These are phyloP conservation scores for Rhagonycha fulva DNA, from an alignment of 2,888 invertebrate species.

Conservation along the genomic window DNA sequence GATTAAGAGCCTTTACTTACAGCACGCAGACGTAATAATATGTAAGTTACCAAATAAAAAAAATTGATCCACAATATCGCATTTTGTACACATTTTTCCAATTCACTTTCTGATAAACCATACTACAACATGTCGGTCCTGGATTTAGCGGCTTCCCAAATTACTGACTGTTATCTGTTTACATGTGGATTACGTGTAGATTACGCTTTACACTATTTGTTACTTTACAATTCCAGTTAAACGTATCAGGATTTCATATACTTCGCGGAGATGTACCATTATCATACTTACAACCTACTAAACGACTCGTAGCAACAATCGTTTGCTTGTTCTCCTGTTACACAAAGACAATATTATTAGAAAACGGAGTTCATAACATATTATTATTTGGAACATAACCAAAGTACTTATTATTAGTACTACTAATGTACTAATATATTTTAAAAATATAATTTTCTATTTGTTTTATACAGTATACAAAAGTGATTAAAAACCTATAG, in stretches of 20 bases:
- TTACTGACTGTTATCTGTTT: neutral
- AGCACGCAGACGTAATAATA: too few species aligned
- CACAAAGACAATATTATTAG: neutral
- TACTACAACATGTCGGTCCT: neutral
- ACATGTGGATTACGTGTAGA: neutral
- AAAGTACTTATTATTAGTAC: neutral
- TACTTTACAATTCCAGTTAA: conserved; percentile 3
- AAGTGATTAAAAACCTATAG: too few species aligned
- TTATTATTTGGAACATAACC: neutral
- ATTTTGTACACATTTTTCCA: neutral
- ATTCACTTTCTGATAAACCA: neutral
- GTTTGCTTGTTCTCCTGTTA: neutral
- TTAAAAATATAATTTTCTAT: neutral
- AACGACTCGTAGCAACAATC: neutral
- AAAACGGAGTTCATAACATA: neutral
- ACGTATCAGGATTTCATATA: neutral
- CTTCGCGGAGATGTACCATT: neutral
- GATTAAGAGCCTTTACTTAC: too few species aligned
- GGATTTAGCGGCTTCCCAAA: neutral
- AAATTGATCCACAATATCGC: neutral
- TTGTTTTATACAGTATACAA: too few species aligned
- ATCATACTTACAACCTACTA: neutral
- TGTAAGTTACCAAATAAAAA: neutral
- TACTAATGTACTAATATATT: too few species aligned
- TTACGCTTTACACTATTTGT: neutral